A percentile compares a stretch with the other conserved stretches of the same genome.
Evolutionary conservation across 2,797 vertebrate species (phyloP).

Genomic region (Remorina albescens): DNA sequence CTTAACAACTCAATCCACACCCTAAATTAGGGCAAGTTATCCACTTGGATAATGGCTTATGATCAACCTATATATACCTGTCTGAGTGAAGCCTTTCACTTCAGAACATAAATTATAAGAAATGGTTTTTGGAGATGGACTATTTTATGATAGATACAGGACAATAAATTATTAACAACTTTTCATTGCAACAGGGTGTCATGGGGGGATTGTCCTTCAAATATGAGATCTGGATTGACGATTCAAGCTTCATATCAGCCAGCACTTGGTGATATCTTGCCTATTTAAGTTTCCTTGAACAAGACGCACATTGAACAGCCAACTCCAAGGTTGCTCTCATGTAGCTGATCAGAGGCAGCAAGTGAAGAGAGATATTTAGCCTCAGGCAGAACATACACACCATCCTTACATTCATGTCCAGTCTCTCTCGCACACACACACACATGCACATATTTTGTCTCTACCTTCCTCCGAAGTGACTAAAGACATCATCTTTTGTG

Average conservation of each 20-base stretch:
- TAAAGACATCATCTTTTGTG: conserved; percentile 26
- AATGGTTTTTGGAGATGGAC: background rate
- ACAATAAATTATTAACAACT: background rate
- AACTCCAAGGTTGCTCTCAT: conserved; percentile 9
- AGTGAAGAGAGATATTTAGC: conserved; percentile 2
- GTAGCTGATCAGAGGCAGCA: conserved; percentile 12
- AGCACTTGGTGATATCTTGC: background rate
- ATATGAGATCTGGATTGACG: conserved; percentile 15
- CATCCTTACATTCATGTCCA: background rate
- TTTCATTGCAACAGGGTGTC: background rate
- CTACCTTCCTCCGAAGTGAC: conserved; percentile 21
- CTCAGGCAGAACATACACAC: conserved; percentile 14
- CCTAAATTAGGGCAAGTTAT: conserved; percentile 61
- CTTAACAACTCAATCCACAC: conserved; percentile 66
- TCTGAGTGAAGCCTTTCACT: conserved; percentile 22
- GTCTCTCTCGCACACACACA: background rate
- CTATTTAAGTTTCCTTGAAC: conserved; percentile 31
- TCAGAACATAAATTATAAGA: conserved; percentile 1
- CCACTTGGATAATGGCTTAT: conserved; percentile 45
- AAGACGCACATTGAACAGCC: conserved; percentile 23
- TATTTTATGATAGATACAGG: background rate
- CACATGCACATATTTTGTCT: conserved; percentile 14
- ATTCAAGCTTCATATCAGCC: background rate
- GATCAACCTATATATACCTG: conserved; percentile 19
- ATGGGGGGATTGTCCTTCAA: background rate